phyloP scores from a whole-genome alignment of 1,140 invertebrate genomes.

The Ridgeia piscesae region DNA sequence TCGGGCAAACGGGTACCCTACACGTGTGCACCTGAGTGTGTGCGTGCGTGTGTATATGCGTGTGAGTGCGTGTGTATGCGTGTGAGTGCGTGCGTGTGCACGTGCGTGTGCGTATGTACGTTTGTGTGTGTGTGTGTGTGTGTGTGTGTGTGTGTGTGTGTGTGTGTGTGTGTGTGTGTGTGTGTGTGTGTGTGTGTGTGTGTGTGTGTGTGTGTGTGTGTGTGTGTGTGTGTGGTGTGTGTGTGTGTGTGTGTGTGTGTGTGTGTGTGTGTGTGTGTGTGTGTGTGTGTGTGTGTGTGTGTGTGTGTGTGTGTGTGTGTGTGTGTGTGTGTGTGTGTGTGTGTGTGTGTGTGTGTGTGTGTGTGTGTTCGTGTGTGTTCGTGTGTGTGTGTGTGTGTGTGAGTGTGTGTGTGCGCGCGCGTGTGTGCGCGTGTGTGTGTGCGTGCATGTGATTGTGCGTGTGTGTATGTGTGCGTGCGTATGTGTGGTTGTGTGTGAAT shows the following conservation, averaged over 20 bases:
- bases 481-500: no score
- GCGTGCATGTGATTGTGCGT: no score
- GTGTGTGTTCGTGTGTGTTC: no score
- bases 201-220: neutral
- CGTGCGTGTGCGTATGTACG: neutral
- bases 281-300: conserved; percentile 25
- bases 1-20: no score
- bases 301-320: conserved; percentile 21
- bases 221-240: conserved; percentile 19
- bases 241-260: conserved; percentile 27
- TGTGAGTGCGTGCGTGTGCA: neutral
- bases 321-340: conserved; percentile 25
- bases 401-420: conserved; percentile 18
- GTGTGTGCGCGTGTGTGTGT: conserved; percentile 19
- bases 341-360: conserved; percentile 21
- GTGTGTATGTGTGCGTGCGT: no score
- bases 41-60: neutral
- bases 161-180: neutral
- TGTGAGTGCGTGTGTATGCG: neutral
- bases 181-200: neutral
- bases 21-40: neutral
- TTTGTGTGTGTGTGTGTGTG: no score
- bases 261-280: conserved; percentile 29
- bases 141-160: neutral
- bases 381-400: conserved; percentile 23